Conservation (phyloP, 2,113 vertebrate species). For the Callorhinus ursinus region DNA sequence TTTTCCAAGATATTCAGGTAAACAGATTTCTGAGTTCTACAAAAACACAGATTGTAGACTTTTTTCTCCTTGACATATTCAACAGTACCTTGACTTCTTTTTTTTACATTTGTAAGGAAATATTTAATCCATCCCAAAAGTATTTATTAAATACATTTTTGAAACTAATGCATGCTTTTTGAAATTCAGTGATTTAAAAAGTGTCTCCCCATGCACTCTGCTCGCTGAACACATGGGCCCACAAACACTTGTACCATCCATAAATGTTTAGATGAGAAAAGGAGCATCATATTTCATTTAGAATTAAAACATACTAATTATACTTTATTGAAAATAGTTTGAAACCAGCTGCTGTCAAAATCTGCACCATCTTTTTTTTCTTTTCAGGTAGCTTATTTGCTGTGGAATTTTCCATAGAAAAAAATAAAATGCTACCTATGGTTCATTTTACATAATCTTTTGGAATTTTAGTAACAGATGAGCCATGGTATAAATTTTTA, state of each 20-base stretch:
- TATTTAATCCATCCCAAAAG: background rate
- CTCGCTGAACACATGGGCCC: background rate
- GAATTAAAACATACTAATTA: constrained; percentile 63
- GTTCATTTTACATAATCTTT: constrained; percentile 64
- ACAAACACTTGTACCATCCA: background rate
- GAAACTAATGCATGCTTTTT: constrained; percentile 20
- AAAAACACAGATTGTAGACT: background rate
- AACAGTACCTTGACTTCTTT: background rate
- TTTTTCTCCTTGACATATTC: background rate
- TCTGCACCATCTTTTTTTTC: constrained; percentile 58
- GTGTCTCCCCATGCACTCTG: background rate
- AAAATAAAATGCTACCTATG: constrained; percentile 64
- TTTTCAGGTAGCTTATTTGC: constrained; percentile 52
- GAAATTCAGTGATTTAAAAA: constrained; percentile 49
- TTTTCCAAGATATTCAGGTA: background rate
- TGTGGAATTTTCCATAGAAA: constrained; percentile 18
- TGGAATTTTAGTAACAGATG: constrained; percentile 21
- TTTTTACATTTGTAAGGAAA: constrained; percentile 22
- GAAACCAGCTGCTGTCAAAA: constrained; percentile 70
- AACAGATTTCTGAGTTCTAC: background rate
- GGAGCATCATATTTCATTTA: constrained; percentile 49
- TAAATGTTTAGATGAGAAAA: constrained; percentile 57
- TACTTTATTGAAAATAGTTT: constrained; percentile 67
- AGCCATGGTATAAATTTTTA: background rate
- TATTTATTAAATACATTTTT: constrained; percentile 39